Evolutionary conservation across 2,888 invertebrate genomes (phyloP).

Genomic region (Ceramica pisi): DNA sequence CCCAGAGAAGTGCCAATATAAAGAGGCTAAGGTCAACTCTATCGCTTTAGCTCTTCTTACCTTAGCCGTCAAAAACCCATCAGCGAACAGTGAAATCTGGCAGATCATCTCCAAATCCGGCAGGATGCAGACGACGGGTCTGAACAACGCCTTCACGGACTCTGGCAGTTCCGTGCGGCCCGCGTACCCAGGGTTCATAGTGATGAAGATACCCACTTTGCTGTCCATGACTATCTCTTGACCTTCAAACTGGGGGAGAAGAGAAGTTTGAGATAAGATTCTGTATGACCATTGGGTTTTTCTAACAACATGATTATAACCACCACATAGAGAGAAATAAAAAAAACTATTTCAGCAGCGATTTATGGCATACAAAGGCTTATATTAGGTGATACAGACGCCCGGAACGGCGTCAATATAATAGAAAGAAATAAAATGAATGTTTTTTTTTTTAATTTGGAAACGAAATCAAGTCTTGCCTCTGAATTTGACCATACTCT

Average conservation of each 20-base stretch:
- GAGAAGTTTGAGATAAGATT: constrained; percentile 3
- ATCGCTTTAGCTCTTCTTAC: constrained; percentile 78
- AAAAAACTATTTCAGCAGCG: too few species aligned
- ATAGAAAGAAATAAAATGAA: too few species aligned
- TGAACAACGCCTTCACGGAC: constrained; percentile 97
- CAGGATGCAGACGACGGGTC: constrained; percentile 97
- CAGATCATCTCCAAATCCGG: constrained; percentile 98
- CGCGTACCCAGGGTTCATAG: constrained; percentile 98
- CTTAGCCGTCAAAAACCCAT: constrained; percentile 97
- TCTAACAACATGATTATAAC: too few species aligned
- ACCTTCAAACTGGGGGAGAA: constrained; percentile 93
- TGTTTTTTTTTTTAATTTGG: too few species aligned
- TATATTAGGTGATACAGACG: too few species aligned
- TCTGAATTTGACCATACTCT: too few species aligned
- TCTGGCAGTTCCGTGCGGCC: constrained; percentile 98
- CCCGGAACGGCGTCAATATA: too few species aligned
- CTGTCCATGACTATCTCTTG: constrained; percentile 95
- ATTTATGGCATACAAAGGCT: too few species aligned
- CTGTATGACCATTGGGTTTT: neutral
- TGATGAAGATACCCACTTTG: constrained; percentile 98
- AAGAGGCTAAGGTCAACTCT: neutral
- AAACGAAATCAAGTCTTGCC: too few species aligned
- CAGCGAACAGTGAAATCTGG: constrained; percentile 97
- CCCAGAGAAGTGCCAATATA: too few species aligned
- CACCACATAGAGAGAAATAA: too few species aligned